Percentiles rank a stretch among this genome's conserved stretches.
Conservation (phyloP, 2,888 invertebrate species). For the Cyaniris semiargus region DNA sequence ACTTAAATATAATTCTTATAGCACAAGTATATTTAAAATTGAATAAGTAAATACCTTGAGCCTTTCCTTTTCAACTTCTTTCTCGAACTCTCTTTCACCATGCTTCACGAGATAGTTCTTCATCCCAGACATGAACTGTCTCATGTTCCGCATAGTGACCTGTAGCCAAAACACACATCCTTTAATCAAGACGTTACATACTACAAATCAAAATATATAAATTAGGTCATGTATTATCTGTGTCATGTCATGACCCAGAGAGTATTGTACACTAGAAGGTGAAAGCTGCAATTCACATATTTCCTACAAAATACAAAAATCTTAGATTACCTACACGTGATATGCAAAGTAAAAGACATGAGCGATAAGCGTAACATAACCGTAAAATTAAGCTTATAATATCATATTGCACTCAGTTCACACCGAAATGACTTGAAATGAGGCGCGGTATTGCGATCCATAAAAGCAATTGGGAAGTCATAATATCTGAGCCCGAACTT, state of each 20-base stretch:
- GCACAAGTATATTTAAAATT: no score
- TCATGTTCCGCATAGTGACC: constrained; percentile 93
- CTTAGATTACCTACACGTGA: no score
- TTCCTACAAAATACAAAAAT: no score
- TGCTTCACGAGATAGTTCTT: constrained; percentile 98
- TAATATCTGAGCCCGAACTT: no score
- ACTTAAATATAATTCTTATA: no score
- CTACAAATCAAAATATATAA: background rate
- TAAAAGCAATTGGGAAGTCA: no score
- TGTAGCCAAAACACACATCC: constrained; percentile 46
- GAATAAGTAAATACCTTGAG: constrained; percentile 78
- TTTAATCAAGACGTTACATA: background rate
- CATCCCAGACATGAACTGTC: constrained; percentile 99
- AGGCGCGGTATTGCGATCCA: no score
- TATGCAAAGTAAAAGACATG: no score
- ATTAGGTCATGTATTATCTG: background rate
- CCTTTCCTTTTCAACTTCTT: constrained; percentile 92
- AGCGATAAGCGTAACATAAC: no score
- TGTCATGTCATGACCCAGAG: background rate
- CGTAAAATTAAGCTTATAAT: no score
- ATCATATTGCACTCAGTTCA: no score
- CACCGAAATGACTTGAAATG: no score
- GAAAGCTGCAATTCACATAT: background rate
- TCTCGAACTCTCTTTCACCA: constrained; percentile 95
- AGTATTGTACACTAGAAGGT: background rate